Percentiles rank a stretch among this genome's conserved stretches.
phyloP scores from a whole-genome alignment of 2,113 vertebrate species.

The Poicephalus meyeri region DNA sequence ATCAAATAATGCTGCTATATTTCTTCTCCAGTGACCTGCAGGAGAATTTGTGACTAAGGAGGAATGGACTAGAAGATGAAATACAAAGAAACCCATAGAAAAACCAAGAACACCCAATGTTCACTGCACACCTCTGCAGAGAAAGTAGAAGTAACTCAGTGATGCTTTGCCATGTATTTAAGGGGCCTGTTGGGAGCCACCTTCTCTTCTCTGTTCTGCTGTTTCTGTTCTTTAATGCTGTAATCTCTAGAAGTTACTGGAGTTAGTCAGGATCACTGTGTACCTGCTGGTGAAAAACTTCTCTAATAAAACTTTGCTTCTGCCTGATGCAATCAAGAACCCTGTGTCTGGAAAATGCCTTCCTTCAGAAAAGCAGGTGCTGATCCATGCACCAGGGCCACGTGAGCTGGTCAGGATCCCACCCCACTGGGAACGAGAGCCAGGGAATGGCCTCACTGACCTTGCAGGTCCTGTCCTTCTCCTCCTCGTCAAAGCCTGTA shows the following conservation, averaged over 20 bases:
- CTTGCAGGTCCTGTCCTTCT: not conserved
- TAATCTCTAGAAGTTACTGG: slow-evolving; percentile 13
- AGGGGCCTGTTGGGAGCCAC: not conserved
- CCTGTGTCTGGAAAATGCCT: not conserved
- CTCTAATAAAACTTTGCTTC: slow-evolving; percentile 69
- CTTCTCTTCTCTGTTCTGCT: slow-evolving; percentile 18
- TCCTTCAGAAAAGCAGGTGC: not conserved
- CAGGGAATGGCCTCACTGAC: not conserved
- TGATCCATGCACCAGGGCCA: too few relatives aligned
- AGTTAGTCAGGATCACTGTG: slow-evolving; percentile 29
- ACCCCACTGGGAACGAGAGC: not conserved
- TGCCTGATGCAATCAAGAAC: slow-evolving; percentile 52
- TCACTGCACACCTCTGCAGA: not conserved
- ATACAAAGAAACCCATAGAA: not conserved
- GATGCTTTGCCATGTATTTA: slow-evolving; percentile 30
- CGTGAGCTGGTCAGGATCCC: not conserved
- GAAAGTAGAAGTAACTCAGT: slow-evolving; percentile 34
- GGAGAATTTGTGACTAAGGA: slow-evolving; percentile 62
- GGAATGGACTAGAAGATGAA: not conserved
- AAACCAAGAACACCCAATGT: not conserved
- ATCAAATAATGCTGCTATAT: not conserved
- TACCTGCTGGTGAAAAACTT: not conserved
- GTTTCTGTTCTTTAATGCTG: not conserved
- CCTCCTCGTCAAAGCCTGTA: not conserved
- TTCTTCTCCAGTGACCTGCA: slow-evolving; percentile 54